Evolutionary conservation across 2,113 vertebrate species (phyloP), one percentile per base, ranked within the genome.

Genomic region (Neopipo cinnamomea): DNA sequence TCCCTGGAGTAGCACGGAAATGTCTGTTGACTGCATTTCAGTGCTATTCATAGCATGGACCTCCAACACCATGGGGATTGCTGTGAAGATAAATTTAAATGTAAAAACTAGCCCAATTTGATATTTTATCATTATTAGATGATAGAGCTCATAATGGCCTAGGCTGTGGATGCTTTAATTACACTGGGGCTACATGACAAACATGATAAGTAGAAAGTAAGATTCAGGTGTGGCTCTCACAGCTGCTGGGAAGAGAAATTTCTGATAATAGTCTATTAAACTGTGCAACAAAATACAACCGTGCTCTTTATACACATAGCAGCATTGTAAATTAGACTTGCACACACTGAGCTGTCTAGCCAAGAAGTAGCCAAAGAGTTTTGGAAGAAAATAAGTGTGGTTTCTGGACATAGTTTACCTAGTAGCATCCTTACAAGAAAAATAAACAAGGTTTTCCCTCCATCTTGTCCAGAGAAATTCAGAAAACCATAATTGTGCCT

Each of bases 1-100:
- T 95, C 94, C 84, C 61, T 72, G 70, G 68, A 87, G 84, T 12
- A 81, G 61, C 61, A 78, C 6, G 8, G 94, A 95, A 94, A 78
- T 19, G 61, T 75, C 91, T 95, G 86, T 52, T 93, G 94, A 84
- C 80, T 87, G 59, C 94, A 63, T 96, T 89, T 95, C 73, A 78
- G 89, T 75, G 71, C 95, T 95, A 84, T 95, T 95, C 91, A 53
- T 87, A 91, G 89, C 1, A 0, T 84, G 47, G 23, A 81, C 65
- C 58, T 68, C 70, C 68, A 89, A 56, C 80, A 74, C 61, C 14
- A 3, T 0, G 1, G 33, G 76, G 89, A 67, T 52, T 86, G 73
- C 83, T 92, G 35, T 68, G 61, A 87, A 86, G 72, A 88, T 53
- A 85, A 82, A 73, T 78, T 78, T 78, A 67, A 91, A 53, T 1